Conservation (phyloP, 2,888 invertebrate genomes). For the Melolontha melolontha region DNA sequence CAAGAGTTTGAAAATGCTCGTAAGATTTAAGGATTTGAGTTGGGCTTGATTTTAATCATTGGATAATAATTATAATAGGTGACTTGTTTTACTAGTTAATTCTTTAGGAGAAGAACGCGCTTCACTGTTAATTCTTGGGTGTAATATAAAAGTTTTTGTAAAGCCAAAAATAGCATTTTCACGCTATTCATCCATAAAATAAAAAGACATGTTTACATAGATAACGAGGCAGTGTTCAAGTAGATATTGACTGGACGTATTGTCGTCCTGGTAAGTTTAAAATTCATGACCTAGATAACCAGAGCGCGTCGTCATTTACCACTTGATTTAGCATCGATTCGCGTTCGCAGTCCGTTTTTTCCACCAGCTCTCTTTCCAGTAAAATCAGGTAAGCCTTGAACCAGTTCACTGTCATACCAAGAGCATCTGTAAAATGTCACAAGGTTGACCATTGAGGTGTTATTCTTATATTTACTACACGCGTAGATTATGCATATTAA, state of each 20-base stretch:
- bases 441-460: not conserved
- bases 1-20: no score
- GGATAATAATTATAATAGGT: no score
- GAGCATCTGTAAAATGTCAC: not conserved
- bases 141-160: no score
- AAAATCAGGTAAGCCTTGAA: slow-evolving; percentile 29
- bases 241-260: not conserved
- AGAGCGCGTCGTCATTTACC: not conserved
- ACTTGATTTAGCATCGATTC: not conserved
- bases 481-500: no score
- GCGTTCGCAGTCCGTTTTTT: not conserved
- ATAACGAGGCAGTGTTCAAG: not conserved
- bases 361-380: not conserved
- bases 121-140: no score
- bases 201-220: not conserved
- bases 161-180: no score
- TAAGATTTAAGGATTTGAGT: no score
- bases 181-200: no score
- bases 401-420: slow-evolving; percentile 22
- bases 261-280: slow-evolving; percentile 1
- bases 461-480: no score
- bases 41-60: no score
- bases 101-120: no score
- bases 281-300: slow-evolving; percentile 19
- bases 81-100: no score